Base-by-base conservation (phyloP, 2,113 vertebrate genomes). In the Heterocephalus glaber region DNA sequence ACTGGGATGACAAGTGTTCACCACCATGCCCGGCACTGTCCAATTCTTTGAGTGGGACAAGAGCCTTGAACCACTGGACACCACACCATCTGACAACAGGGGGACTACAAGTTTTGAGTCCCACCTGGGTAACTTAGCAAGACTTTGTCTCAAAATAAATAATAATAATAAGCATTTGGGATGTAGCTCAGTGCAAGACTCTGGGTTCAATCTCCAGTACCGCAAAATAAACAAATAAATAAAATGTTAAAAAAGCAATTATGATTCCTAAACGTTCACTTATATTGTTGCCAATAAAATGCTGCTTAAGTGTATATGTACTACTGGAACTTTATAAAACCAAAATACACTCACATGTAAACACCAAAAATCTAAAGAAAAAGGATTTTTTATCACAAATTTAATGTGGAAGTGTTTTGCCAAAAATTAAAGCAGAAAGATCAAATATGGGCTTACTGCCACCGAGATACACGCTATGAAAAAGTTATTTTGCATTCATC, bases 351-450 rank as follows among this genome's bases (percentile, higher is more conserved):
- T 82, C 82, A 82, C 82, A 77, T 68, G 47, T 83, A 92, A 92
- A 86, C 33, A 63, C 44, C 20, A 76, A 80, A 92, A 84, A 60
- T 2, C 2, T 16, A 82, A 86, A 81, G 22, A n/a, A 90, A 90
- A 70, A 60, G 2, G 44, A 28, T 47, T 90, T 95, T 90, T 74
- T 74, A 28, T 68, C 47, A 74, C 12, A 66, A 28, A 74, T 44
- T 66, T 52, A 49, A 82, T 26, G 12, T 52, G 17, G 33, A 1
- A 92, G 35, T 44, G 35, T 87, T 93, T 88, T 79, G 13, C 19
- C 84, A 49, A 92, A n/a, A 94, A 56, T 60, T 74, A 95, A 96
- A 66, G 47, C 47, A 65, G 38, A 65, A 76, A 89, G n/a, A 61
- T 10, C 11, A 91, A 65, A 81, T 72, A 22, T 11, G 56, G 11